Percentiles rank a stretch among this genome's conserved stretches.
phyloP scores from a whole-genome alignment of 1,140 invertebrate species.

The Diuraphis noxia region DNA sequence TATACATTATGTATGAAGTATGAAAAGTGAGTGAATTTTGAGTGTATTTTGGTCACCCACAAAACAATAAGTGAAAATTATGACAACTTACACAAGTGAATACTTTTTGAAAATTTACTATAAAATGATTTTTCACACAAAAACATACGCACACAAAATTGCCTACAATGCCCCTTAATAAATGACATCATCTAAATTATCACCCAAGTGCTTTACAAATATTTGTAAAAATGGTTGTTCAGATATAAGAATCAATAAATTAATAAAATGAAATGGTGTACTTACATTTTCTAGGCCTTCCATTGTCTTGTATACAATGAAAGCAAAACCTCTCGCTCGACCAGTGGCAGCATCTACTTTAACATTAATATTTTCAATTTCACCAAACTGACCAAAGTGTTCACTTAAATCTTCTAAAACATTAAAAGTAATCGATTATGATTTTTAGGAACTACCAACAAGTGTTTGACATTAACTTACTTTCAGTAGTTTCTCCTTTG shows the following conservation, averaged over 20 bases:
- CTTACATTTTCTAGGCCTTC: slow-evolving; percentile 87
- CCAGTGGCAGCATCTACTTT: slow-evolving; percentile 90
- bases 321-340: slow-evolving; percentile 88
- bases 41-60: neutral
- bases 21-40: neutral
- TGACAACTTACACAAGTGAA: neutral
- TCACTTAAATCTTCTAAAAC: slow-evolving; percentile 90
- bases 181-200: neutral
- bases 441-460: neutral
- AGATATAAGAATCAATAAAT: neutral
- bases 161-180: neutral
- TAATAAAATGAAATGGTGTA: neutral
- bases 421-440: slow-evolving; percentile 54
- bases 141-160: neutral
- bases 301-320: slow-evolving; percentile 88
- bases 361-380: slow-evolving; percentile 91
- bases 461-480: slow-evolving; percentile 69
- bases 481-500: slow-evolving; percentile 96
- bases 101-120: neutral
- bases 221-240: neutral
- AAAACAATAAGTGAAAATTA: neutral
- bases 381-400: slow-evolving; percentile 85
- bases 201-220: neutral
- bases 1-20: neutral
- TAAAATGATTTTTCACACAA: neutral